Evolutionary conservation across 2,888 invertebrate species (phyloP), one percentile per base, ranked within the genome.

Genomic region (Malthinus seriepunctatus): DNA sequence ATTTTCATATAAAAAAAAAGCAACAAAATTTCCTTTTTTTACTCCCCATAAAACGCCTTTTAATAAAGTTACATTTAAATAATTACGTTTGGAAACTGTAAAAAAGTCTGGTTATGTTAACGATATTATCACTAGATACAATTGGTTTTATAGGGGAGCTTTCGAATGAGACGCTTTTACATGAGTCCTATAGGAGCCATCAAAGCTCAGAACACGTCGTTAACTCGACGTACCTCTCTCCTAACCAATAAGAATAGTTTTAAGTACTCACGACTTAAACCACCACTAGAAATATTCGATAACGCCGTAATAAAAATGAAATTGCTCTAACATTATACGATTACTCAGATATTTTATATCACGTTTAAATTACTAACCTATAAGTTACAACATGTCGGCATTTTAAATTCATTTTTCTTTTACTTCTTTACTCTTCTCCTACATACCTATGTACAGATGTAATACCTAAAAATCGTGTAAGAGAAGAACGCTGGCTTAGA

Each of bases 181-280:
- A 71, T 64, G 68, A 70, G 67, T 68, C 74, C 74, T 68, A 60
- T 53, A 73, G 75, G 75, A 72, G 70, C 70, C 68, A 73, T 74
- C 71, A 71, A 69, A 65, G 56, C 56, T 57, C 62, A 65, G 63
- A 69, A 71, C 63, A 64, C 64, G 62, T 62, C 66, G 63, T 67
- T 70, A 67, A 69, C 67, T 67, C 64, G 65, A 70, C 68, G 64
- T 65, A 51, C 66, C 46, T 44, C 53, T 56, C 59, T 62, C n/a
- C n/a, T 63, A 63, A 58, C 63, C 55, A 55, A 63, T 63, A 55
- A 55, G 58, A 55, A 52, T 53, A 47, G 48, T 52, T 55, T 57
- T 56, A 61, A 63, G 57, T 55, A 50, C 49, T 45, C 57, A 52
- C 23, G 23, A 23, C 23, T 23, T 23, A 23, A 23, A 23, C 23